Evolutionary conservation across 2,888 invertebrate species (phyloP), one percentile per base, ranked within the genome.

Genomic region (Lamellibrachia columna): DNA sequence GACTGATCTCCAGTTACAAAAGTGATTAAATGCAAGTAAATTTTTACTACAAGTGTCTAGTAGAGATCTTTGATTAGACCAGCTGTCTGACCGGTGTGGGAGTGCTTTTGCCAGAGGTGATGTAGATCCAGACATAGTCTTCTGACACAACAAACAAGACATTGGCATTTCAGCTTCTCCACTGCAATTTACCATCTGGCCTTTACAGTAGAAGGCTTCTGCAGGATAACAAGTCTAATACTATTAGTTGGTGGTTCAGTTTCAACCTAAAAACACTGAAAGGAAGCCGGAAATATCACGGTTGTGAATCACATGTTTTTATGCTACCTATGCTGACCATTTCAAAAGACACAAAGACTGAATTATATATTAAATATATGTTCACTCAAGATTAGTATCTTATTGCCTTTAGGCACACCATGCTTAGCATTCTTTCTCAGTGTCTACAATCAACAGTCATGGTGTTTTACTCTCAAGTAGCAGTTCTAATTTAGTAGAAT

Each of bases 351-450:
- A 75, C 2, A 75, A 15, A 15, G 22, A 22, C 22, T 75, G 75
- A 75, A 75, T 75, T 15, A 75, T 15, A 22, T 40, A 75, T 75
- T 15, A 75, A 4, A 22, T 40, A 40, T 40, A 40, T 40, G 40
- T 75, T n/a, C 75, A 75, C 22, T 75, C 75, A 75, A 75, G 75
- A 75, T 75, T 75, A 75, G 75, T 75, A 75, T 75, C 75, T 75
- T 15, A 75, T 15, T 75, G 75, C 75, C 75, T 22, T 15, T 75
- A n/a, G 75, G 75, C 60, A 60, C 15, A 11, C 15, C 15, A 15
- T 75, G 22, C 75, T 22, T 75, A n/a, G 75, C 75, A 75, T 75
- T 75, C 75, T 75, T 75, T 75, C n/a, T 75, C 75, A 15, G 75
- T 75, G 75, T 75, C 75, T 75, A 22, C 75, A 75, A 75, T n/a